Evolutionary conservation across 2,888 invertebrate genomes (phyloP).

Genomic region (Nymphalis c-album): DNA sequence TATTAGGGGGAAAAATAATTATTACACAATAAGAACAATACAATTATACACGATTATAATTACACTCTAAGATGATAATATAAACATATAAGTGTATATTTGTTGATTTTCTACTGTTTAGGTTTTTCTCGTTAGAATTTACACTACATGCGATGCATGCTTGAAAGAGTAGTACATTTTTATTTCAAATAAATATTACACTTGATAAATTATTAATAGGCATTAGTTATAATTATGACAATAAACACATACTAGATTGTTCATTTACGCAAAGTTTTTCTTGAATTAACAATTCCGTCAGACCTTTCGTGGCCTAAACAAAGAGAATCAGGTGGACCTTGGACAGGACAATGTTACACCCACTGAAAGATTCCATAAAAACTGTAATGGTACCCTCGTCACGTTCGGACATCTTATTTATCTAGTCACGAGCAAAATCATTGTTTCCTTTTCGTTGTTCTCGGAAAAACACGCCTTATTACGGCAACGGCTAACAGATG

Average conservation of each 20-base stretch:
- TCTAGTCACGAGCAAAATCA: constrained; percentile 77
- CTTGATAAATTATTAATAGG: not conserved
- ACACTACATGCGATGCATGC: too few species aligned
- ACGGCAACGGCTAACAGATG: constrained; percentile 69
- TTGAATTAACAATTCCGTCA: constrained; percentile 65
- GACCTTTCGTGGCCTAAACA: constrained; percentile 54
- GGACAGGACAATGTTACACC: constrained; percentile 33
- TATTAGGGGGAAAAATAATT: too few species aligned
- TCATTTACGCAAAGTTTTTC: constrained; percentile 41
- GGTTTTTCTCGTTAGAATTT: too few species aligned
- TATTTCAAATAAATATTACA: too few species aligned
- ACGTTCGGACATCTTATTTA: constrained; percentile 78
- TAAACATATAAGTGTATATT: too few species aligned
- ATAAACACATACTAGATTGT: constrained; percentile 1
- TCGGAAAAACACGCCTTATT: constrained; percentile 73
- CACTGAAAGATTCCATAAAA: constrained; percentile 75
- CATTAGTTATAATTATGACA: not conserved
- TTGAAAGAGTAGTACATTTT: too few species aligned
- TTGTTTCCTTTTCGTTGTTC: constrained; percentile 73
- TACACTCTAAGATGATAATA: too few species aligned
- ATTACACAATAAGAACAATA: too few species aligned
- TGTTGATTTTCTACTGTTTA: too few species aligned
- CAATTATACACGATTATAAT: too few species aligned
- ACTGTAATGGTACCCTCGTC: constrained; percentile 77
- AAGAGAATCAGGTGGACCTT: constrained; percentile 66